Percentiles rank a stretch among this genome's conserved stretches.
These are phyloP conservation scores for Drosophila melanica DNA, from an alignment of 1,140 invertebrate species.

Conservation along the genomic window DNA sequence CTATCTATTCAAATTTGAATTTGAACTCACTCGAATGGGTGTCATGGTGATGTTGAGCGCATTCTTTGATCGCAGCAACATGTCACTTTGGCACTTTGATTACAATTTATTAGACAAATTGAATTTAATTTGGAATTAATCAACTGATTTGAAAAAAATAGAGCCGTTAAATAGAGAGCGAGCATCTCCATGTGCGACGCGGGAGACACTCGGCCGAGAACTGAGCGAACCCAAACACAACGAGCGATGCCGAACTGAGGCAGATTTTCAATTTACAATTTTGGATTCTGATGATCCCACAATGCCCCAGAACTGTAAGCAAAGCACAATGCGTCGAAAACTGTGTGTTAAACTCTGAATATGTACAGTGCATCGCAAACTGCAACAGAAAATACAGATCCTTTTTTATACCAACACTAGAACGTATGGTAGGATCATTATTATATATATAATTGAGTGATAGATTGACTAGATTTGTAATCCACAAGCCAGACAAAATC, in stretches of 20 bases:
- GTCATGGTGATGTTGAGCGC: constrained; percentile 24
- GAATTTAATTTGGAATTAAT: constrained; percentile 22
- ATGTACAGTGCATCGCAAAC: not conserved
- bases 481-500: too few species aligned
- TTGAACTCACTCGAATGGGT: constrained; percentile 39
- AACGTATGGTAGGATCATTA: too few species aligned
- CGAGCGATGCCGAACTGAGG: not conserved
- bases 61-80: constrained; percentile 32
- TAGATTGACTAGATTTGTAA: too few species aligned
- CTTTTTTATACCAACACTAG: too few species aligned
- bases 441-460: too few species aligned
- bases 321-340: constrained; percentile 4
- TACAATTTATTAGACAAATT: constrained; percentile 28
- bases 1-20: not conserved
- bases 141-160: not conserved
- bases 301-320: not conserved
- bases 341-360: not conserved
- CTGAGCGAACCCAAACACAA: constrained; percentile 20
- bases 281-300: constrained; percentile 8
- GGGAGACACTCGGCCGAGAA: constrained; percentile 18
- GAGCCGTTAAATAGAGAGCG: constrained; percentile 1
- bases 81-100: constrained; percentile 20
- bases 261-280: constrained; percentile 18
- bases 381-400: not conserved
- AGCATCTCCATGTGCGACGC: constrained; percentile 26